These are phyloP conservation scores for Bungarus multicinctus DNA, from an alignment of 2,113 vertebrate genomes.

Conservation along the genomic window DNA sequence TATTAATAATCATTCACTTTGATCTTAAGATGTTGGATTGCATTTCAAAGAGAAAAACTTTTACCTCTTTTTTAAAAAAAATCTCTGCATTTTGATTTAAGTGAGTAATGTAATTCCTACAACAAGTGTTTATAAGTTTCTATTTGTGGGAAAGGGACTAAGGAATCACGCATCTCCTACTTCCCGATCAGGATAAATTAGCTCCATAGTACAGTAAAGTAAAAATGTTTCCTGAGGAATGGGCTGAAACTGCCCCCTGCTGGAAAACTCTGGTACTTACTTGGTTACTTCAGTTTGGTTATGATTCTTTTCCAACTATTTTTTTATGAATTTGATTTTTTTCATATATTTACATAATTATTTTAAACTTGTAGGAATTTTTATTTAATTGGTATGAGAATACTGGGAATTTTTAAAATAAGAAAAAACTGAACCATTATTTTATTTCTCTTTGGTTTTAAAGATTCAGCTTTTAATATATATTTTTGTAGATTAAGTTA, in stretches of 20 bases:
- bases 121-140: background rate
- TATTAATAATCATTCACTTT: background rate
- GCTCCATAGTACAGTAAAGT: background rate
- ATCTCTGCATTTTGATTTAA: background rate
- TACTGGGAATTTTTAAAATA: background rate
- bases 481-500: background rate
- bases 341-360: background rate
- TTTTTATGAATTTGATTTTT: background rate
- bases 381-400: background rate
- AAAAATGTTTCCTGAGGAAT: background rate
- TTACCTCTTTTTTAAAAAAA: background rate
- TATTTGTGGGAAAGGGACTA: background rate
- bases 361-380: background rate
- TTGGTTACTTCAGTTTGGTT: background rate
- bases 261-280: background rate
- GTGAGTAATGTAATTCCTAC: background rate
- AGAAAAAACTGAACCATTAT: background rate
- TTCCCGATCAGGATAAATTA: background rate
- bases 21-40: background rate
- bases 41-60: background rate
- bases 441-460: background rate
- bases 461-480: too few species aligned
- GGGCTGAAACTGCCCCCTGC: constrained; percentile 3
- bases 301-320: background rate
- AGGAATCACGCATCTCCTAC: background rate